Evolutionary conservation across 2,113 vertebrate genomes (phyloP), one percentile per base, ranked within the genome.

Genomic region (Peromyscus polionotus): DNA sequence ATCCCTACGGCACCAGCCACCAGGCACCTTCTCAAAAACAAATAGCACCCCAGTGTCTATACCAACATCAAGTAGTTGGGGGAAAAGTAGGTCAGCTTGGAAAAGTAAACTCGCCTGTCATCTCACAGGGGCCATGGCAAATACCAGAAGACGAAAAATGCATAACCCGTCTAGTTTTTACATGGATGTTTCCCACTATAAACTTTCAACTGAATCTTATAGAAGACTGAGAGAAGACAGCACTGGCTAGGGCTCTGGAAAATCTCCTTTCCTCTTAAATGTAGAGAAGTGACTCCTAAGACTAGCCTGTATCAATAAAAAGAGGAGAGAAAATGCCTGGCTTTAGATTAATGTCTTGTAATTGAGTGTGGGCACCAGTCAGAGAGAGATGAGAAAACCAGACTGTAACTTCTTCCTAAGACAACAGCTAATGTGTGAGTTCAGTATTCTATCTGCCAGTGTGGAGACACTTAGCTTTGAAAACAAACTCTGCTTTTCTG

Each of bases 81-180:
- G 19, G 39, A 7, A 92, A 90, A 65, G 88, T 86, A 8, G 65
- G 39, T 72, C 77, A 81, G 22, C 72, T 42, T 61, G 16, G 65
- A 81, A 91, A 93, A 83, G 54, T 16, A 93, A 81, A 79, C 61
- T 65, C 20, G 39, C 6, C 12, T 80, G 36, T 65, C 51, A 51
- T 59, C 16, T 68, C 48, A 42, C 0, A 67, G 67, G 54, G 61
- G 39, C 67, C 7, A 79, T 19, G 70, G 84, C n/a, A 95, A 96
- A 94, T 87, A 93, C 36, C 61, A 93, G 61, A 80, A 94, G 65
- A 93, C 8, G 80, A 14, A 31, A 77, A 96, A 33, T 80, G 81
- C 77, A 90, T 51, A 90, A 93, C 39, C 68, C 33, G 39, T 90
- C 94, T 96, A 77, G 81, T 96, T 94, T 96, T 90, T 51, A 48